phyloP scores from a whole-genome alignment of 2,113 vertebrate species.

The Menura novaehollandiae region DNA sequence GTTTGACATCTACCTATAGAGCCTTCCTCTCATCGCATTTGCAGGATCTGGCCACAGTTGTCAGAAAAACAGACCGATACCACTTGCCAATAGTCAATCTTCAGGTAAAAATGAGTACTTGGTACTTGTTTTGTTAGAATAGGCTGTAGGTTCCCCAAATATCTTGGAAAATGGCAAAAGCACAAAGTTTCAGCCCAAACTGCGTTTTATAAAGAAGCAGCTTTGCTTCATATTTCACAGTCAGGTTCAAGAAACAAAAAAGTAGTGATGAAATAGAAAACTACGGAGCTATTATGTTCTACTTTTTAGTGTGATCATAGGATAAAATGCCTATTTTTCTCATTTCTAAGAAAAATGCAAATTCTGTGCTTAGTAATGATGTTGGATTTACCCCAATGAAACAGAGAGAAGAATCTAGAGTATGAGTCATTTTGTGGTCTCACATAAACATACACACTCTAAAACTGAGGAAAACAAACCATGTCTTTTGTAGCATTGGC shows the following conservation, averaged over 20 bases:
- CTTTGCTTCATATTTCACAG: neutral
- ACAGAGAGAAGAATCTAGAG: neutral
- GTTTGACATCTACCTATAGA: slow-evolving; percentile 83
- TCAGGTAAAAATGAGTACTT: slow-evolving; percentile 74
- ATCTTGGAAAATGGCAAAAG: neutral
- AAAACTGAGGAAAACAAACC: neutral
- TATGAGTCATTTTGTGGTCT: neutral
- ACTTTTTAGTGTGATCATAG: neutral
- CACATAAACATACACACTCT: neutral
- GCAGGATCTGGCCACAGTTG: slow-evolving; percentile 86
- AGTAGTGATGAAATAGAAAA: neutral
- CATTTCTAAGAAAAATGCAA: neutral
- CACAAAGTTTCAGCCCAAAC: neutral
- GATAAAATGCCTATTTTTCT: neutral
- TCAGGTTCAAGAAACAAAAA: neutral
- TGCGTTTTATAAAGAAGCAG: neutral
- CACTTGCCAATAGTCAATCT: slow-evolving; percentile 90
- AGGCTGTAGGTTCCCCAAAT: neutral
- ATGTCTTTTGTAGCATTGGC: neutral
- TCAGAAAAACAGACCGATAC: slow-evolving; percentile 81
- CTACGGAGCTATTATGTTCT: neutral
- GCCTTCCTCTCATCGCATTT: slow-evolving; percentile 90
- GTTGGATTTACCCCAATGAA: neutral
- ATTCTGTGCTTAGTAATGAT: neutral
- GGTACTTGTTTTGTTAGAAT: neutral